Conservation (phyloP, 1,140 invertebrate species). For the Zelostemma sp. region DNA sequence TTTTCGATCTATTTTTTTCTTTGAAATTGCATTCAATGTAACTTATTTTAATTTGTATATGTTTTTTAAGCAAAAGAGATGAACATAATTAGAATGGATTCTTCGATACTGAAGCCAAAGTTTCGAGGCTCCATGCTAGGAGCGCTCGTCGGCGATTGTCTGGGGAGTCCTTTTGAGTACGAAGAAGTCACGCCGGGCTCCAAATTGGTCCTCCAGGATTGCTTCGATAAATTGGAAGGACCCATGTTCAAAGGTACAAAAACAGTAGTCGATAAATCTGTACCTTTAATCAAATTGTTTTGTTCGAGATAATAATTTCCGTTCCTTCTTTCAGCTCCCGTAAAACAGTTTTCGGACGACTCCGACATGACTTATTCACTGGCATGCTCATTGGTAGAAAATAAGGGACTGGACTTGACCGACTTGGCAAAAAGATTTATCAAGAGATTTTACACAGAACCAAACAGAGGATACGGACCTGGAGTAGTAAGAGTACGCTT, state of each 20-base stretch:
- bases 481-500: constrained; percentile 66
- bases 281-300: constrained; percentile 5
- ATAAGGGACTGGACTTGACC: constrained; percentile 71
- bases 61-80: too few species aligned
- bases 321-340: constrained; percentile 67
- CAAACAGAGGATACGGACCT: constrained; percentile 77
- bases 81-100: constrained; percentile 58
- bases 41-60: too few species aligned
- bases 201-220: constrained; percentile 72
- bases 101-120: constrained; percentile 70
- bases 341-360: constrained; percentile 81
- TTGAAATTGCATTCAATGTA: too few species aligned
- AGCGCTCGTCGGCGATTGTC: constrained; percentile 79
- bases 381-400: constrained; percentile 75
- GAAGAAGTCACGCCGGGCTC: constrained; percentile 67
- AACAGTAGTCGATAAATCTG: constrained; percentile 13
- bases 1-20: too few species aligned
- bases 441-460: constrained; percentile 76
- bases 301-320: constrained; percentile 3
- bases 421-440: constrained; percentile 78
- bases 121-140: constrained; percentile 79
- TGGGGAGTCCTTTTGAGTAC: constrained; percentile 80
- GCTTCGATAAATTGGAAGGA: constrained; percentile 74
- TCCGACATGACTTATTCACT: constrained; percentile 81
- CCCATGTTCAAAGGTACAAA: constrained; percentile 71